These are phyloP conservation scores for Mythimna pallens DNA, from an alignment of 2,888 invertebrate species.

Conservation along the genomic window DNA sequence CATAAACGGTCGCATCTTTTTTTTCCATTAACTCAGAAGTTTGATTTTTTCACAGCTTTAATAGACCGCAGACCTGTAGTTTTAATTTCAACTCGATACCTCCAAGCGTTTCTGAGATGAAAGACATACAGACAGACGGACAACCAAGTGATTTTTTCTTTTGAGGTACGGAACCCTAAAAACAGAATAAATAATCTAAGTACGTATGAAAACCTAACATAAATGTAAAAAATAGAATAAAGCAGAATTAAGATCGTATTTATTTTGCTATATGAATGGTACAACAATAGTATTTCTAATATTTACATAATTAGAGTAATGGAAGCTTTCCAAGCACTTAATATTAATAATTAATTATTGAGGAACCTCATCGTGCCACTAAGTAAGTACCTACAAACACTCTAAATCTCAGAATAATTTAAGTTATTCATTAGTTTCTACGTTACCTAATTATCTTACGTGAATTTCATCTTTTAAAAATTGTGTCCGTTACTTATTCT, in stretches of 20 bases:
- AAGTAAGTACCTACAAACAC: slow-evolving; percentile 28
- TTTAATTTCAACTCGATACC: too few species aligned
- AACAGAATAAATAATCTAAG: too few species aligned
- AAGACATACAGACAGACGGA: too few species aligned
- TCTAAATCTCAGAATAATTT: slow-evolving; percentile 1
- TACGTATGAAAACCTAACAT: too few species aligned
- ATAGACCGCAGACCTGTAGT: too few species aligned
- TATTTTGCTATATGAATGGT: neutral
- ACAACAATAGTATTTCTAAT: neutral
- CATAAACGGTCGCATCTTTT: too few species aligned
- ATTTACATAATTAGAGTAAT: slow-evolving; percentile 18
- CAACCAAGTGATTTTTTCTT: too few species aligned
- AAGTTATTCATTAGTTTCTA: slow-evolving; percentile 23
- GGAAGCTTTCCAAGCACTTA: slow-evolving; percentile 21
- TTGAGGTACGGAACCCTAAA: too few species aligned
- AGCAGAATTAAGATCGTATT: neutral
- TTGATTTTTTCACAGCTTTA: too few species aligned
- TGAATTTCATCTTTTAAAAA: neutral
- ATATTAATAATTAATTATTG: slow-evolving; percentile 32
- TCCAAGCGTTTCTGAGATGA: too few species aligned
- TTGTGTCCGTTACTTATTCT: neutral
- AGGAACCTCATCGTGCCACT: slow-evolving; percentile 1
- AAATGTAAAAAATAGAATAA: too few species aligned
- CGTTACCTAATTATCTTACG: neutral
- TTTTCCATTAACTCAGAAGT: too few species aligned